phyloP scores from a whole-genome alignment of 2,797 vertebrate species.

The Paedocypris micromegethes region DNA sequence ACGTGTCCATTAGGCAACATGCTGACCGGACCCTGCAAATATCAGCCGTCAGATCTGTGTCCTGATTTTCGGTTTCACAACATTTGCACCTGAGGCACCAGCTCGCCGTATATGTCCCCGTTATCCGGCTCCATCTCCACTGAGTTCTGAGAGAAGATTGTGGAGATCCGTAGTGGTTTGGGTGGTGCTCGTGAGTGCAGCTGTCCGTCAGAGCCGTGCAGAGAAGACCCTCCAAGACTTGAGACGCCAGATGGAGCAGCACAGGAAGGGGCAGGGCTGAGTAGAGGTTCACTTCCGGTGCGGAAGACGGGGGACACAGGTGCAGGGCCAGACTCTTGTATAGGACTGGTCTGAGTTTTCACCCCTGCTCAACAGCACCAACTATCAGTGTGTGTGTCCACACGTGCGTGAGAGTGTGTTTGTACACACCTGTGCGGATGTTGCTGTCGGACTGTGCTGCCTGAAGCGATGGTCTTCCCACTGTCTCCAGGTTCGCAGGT shows the following conservation, averaged over 20 bases:
- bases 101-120: slow-evolving; percentile 68
- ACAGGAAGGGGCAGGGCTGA: slow-evolving; percentile 62
- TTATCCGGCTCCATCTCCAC: slow-evolving; percentile 53
- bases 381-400: slow-evolving; percentile 4
- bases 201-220: slow-evolving; percentile 80
- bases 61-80: too few relatives aligned
- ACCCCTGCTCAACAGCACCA: slow-evolving; percentile 52
- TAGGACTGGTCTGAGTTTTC: slow-evolving; percentile 36
- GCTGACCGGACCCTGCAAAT: slow-evolving; percentile 28
- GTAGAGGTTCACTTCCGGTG: slow-evolving; percentile 78
- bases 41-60: not conserved
- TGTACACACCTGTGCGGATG: slow-evolving; percentile 62
- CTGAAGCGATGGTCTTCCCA: slow-evolving; percentile 68
- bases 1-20: slow-evolving; percentile 59
- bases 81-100: slow-evolving; percentile 64
- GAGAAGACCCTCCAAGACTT: slow-evolving; percentile 55
- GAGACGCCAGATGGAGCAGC: slow-evolving; percentile 39
- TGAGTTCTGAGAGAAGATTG: slow-evolving; percentile 55
- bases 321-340: slow-evolving; percentile 45
- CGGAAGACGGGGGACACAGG: slow-evolving; percentile 74
- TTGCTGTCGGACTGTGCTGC: slow-evolving; percentile 82
- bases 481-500: slow-evolving; percentile 70
- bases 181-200: slow-evolving; percentile 77
- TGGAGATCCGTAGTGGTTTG: slow-evolving; percentile 74
- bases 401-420: slow-evolving; percentile 7